Conservation (phyloP, 2,797 vertebrate species). For the Poeciliopsis turneri region DNA sequence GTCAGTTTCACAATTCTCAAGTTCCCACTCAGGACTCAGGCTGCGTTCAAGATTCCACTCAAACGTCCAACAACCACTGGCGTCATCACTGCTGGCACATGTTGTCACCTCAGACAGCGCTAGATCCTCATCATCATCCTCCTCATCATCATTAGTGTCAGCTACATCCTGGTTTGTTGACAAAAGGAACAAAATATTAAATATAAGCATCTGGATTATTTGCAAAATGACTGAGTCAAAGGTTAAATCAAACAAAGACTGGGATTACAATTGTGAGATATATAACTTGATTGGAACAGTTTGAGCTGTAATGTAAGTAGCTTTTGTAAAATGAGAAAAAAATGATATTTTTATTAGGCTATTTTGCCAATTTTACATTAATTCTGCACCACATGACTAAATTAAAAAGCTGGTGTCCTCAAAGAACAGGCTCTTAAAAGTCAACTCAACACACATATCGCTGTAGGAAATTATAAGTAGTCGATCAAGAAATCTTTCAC, state of each 20-base stretch:
- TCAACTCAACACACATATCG: background rate
- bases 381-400: background rate
- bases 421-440: constrained; percentile 7
- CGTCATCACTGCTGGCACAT: constrained; percentile 65
- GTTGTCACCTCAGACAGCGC: constrained; percentile 71
- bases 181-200: constrained; percentile 17
- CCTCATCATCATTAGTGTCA: constrained; percentile 68
- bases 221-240: background rate
- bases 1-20: constrained; percentile 76
- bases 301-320: background rate
- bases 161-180: constrained; percentile 74
- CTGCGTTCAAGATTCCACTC: constrained; percentile 72
- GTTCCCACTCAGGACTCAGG: constrained; percentile 80
- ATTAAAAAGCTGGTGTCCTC: background rate
- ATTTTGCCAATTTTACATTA: background rate
- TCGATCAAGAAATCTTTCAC: constrained; percentile 36
- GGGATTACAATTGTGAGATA: background rate
- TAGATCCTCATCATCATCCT: constrained; percentile 69
- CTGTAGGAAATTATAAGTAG: background rate
- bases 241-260: background rate
- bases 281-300: background rate
- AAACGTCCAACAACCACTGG: constrained; percentile 59
- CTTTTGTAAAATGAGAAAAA: background rate
- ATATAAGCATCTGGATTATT: background rate
- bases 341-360: background rate